Evolutionary conservation across 2,888 invertebrate species (phyloP), one percentile per base, ranked within the genome.

Genomic region (Zootermopsis nevadensis): DNA sequence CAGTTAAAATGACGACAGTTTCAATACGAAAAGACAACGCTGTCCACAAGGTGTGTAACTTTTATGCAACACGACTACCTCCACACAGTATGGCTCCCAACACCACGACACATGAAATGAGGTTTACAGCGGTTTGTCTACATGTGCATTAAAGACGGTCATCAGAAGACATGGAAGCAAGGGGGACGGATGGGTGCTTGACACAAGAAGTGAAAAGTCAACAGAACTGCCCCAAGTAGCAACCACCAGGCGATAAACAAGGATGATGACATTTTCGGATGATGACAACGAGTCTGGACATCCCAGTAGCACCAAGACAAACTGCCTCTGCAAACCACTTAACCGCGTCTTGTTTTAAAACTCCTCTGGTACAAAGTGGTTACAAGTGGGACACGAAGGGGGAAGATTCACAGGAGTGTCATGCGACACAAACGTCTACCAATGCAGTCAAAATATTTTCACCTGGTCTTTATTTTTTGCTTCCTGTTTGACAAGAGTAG

Each of bases 241-340:
- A 76, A 35, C 74, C 33, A 60, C 60, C 0, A 19, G 33, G 69
- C 38, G 74, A 74, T 38, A 74, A 74, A 74, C 74, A 74, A 42
- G 74, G 74, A 74, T 38, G 74, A 74, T 74, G 74, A 74, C 74
- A 74, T 38, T 74, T 7, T n/a, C 74, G 15, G 15, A 38, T 24
- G 74, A 74, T 69, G 69, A 69, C 33, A 24, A 24, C 74, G 24
- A 6, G 69, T 33, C 19, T 30, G 69, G 74, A 33, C 74, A 74
- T n/a, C 38, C 38, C 74, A 38, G 38, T 31, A 74, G 74, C 33
- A n/a, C n/a, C 76, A 48, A 42, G 15, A 76, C 48, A 76, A 76
- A 76, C 76, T n/a, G 42, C 48, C 42, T 66, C 66, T 22, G 79
- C 66, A 79, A 79, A 79, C 79, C 79, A 79, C 79, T 79, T 79